Conservation (phyloP, 2,113 vertebrate genomes). For the Narcine bancroftii region DNA sequence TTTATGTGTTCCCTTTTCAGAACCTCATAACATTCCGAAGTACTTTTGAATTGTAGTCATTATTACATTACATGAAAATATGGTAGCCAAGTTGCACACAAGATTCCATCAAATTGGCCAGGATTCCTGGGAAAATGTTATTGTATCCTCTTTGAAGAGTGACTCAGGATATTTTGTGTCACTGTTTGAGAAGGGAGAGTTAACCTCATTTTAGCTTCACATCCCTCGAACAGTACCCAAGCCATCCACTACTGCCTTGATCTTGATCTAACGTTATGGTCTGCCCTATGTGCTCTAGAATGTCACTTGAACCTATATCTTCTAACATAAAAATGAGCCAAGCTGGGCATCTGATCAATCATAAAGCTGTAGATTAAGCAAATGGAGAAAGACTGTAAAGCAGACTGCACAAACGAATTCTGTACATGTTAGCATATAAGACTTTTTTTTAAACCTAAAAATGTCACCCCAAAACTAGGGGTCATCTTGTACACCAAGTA, state of each 20-base stretch:
- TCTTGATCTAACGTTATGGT: background rate
- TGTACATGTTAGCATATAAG: too few species aligned
- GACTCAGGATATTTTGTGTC: background rate
- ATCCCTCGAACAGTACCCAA: background rate
- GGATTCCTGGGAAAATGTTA: background rate
- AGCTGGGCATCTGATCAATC: background rate
- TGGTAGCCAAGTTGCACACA: background rate
- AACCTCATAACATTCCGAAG: background rate
- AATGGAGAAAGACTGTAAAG: background rate
- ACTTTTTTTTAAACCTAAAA: too few species aligned
- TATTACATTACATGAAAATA: background rate
- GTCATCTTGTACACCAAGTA: too few species aligned
- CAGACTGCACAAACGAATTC: background rate
- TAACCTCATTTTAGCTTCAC: background rate
- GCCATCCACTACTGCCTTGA: background rate
- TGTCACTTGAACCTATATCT: background rate
- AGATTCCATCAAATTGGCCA: background rate
- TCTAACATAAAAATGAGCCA: background rate
- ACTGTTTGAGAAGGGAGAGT: background rate
- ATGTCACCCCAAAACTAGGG: too few species aligned
- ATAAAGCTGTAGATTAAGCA: background rate
- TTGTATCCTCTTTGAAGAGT: background rate
- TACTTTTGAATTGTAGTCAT: background rate
- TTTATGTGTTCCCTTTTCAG: background rate
- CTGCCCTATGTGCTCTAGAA: background rate